phyloP scores from a whole-genome alignment of 2,888 invertebrate genomes.

The Liposcelis brunnea region DNA sequence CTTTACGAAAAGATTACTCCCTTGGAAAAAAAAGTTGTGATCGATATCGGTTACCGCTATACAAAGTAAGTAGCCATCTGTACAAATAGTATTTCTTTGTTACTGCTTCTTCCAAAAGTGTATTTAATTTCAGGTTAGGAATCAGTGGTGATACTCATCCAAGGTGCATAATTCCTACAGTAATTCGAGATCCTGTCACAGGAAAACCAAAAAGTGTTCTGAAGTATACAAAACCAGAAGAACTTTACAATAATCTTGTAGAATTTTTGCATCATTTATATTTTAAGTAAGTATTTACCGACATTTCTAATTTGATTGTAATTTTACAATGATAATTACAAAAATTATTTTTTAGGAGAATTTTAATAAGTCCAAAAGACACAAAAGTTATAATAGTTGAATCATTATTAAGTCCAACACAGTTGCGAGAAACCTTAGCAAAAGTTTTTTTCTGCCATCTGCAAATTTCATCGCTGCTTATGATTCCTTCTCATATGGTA shows the following conservation, averaged over 20 bases:
- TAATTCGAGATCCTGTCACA: constrained; percentile 48
- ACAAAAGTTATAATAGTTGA: constrained; percentile 83
- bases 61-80: constrained; percentile 76
- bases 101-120: not conserved
- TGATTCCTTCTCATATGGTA: constrained; percentile 73
- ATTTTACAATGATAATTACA: constrained; percentile 1
- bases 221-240: constrained; percentile 42
- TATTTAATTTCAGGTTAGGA: constrained; percentile 50
- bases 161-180: constrained; percentile 67
- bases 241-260: constrained; percentile 70
- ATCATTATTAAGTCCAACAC: constrained; percentile 64
- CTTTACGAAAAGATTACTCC: constrained; percentile 65
- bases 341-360: constrained; percentile 40
- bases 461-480: constrained; percentile 55
- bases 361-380: constrained; percentile 84
- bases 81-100: not conserved
- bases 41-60: constrained; percentile 80
- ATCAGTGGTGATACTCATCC: constrained; percentile 82
- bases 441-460: constrained; percentile 73
- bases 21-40: constrained; percentile 75
- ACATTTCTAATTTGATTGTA: not conserved
- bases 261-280: constrained; percentile 77
- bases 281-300: constrained; percentile 52
- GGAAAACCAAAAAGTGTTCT: constrained; percentile 42
- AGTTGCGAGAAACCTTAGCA: constrained; percentile 73